These are phyloP conservation scores for Colletes gigas DNA, from an alignment of 1,140 invertebrate species.

Conservation along the genomic window DNA sequence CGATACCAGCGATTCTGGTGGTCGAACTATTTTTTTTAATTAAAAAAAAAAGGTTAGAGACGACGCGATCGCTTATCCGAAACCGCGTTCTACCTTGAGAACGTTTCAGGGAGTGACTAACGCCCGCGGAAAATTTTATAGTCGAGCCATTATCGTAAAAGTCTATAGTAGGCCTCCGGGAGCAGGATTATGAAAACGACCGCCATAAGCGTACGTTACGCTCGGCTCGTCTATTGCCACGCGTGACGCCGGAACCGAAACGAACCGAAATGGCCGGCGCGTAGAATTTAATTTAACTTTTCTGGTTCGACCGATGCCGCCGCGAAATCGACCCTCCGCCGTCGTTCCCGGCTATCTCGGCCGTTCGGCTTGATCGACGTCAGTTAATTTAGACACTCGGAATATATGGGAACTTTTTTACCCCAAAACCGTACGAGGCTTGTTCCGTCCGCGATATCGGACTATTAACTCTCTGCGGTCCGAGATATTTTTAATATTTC, in stretches of 20 bases:
- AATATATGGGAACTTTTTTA: constrained; percentile 27
- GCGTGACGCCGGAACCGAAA: constrained; percentile 35
- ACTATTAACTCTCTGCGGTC: constrained; percentile 14
- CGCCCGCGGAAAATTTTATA: constrained; percentile 43
- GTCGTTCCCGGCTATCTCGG: constrained; percentile 13
- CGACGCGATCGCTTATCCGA: background rate
- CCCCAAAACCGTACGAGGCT: constrained; percentile 12
- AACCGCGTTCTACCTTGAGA: constrained; percentile 1
- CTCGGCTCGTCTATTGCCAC: background rate
- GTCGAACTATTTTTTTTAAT: background rate
- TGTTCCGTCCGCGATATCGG: constrained; percentile 46
- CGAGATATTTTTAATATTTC: constrained; percentile 29
- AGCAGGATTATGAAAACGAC: constrained; percentile 44
- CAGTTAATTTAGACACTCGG: constrained; percentile 51
- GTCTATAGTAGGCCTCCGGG: constrained; percentile 44
- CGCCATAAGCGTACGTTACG: constrained; percentile 19
- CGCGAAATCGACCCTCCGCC: constrained; percentile 16
- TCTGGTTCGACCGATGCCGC: constrained; percentile 35
- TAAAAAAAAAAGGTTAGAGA: background rate
- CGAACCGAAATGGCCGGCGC: constrained; percentile 28
- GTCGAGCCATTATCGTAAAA: constrained; percentile 48
- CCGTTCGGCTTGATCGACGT: constrained; percentile 54
- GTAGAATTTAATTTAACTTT: constrained; percentile 64
- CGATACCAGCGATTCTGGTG: too few species aligned
- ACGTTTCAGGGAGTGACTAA: constrained; percentile 35